Base-by-base conservation (phyloP, 2,113 vertebrate genomes). In the Alligator mississippiensis region DNA sequence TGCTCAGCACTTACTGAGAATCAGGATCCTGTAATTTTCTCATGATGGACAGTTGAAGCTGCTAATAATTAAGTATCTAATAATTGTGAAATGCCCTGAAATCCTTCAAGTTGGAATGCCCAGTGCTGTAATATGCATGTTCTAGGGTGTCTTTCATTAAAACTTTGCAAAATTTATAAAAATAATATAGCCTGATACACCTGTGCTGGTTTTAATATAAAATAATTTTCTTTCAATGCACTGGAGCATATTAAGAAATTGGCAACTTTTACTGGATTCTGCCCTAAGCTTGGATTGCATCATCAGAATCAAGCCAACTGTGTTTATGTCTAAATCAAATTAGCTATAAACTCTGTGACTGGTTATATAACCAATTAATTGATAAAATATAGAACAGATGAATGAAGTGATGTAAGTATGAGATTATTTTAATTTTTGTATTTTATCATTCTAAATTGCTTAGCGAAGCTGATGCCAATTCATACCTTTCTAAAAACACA, bases 401-500 rank as follows among this genome's bases (percentile, higher is more conserved):
- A 70, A 57, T 88, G 64, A 47, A 59, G 64, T 88, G 25, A 57
- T 77, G 77, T 78, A 90, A 58, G 93, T 91, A 76, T 57, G 93
- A 84, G 91, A 84, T 47, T 68, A 34, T 4, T 83, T 95, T 87
- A 75, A 91, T 77, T 92, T 47, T 78, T 87, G 90, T 54, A 27
- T 13, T 95, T 83, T 54, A 83, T 62, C 89, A 85, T 95, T 97
- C 18, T 17, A 94, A 22, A 6, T 72, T 92, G 34, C 80, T 88
- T 80, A 59, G 38, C 38, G 85, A 72, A 92, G 34, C 28, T 95
- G 30, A 81, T 91, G 30, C 82, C 62, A 92, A 55, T 57, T 84
- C 88, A 60, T 81, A 64, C 61, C 27, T 89, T 93, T 90, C 28
- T 86, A 93, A 95, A 94, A 79, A 90, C 89, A 86, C 62, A 2